Evolutionary conservation across 2,888 invertebrate genomes (phyloP).

Genomic region (Schrankia costaestrigalis): DNA sequence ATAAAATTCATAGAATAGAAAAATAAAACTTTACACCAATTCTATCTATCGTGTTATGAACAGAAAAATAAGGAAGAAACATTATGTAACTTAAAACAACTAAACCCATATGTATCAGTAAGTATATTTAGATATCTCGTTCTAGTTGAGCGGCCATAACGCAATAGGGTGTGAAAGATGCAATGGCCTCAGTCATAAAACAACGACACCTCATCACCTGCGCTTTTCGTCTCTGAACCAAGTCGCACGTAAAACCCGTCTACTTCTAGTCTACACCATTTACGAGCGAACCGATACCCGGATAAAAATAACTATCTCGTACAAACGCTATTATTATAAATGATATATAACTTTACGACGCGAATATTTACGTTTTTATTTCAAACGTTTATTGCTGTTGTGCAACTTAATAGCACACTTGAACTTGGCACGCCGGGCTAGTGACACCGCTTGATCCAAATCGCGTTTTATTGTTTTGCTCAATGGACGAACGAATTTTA

Average conservation of each 20-base stretch:
- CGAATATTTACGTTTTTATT: slow-evolving; percentile 72
- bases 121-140: slow-evolving; percentile 11
- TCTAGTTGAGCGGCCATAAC: slow-evolving; percentile 30
- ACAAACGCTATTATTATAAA: slow-evolving; percentile 50
- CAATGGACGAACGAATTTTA: slow-evolving; percentile 76
- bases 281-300: slow-evolving; percentile 66
- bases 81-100: too few relatives aligned
- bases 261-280: slow-evolving; percentile 73
- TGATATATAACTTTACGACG: slow-evolving; percentile 51
- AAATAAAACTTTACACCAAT: too few relatives aligned
- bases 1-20: too few relatives aligned
- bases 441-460: slow-evolving; percentile 78
- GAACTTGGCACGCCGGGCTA: slow-evolving; percentile 68
- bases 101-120: too few relatives aligned
- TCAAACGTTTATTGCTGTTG: slow-evolving; percentile 71
- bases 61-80: too few relatives aligned
- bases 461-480: slow-evolving; percentile 76
- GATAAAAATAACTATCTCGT: slow-evolving; percentile 71
- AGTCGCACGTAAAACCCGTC: slow-evolving; percentile 67
- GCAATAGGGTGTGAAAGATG: slow-evolving; percentile 40
- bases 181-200: slow-evolving; percentile 38
- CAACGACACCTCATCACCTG: slow-evolving; percentile 59
- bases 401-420: slow-evolving; percentile 77
- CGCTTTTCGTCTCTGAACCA: slow-evolving; percentile 44
- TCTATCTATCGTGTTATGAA: too few relatives aligned